A percentile compares a stretch with the other conserved stretches of the same genome.
These are phyloP conservation scores for Pyxicephalus adspersus DNA, from an alignment of 2,113 vertebrate genomes.

Conservation along the genomic window DNA sequence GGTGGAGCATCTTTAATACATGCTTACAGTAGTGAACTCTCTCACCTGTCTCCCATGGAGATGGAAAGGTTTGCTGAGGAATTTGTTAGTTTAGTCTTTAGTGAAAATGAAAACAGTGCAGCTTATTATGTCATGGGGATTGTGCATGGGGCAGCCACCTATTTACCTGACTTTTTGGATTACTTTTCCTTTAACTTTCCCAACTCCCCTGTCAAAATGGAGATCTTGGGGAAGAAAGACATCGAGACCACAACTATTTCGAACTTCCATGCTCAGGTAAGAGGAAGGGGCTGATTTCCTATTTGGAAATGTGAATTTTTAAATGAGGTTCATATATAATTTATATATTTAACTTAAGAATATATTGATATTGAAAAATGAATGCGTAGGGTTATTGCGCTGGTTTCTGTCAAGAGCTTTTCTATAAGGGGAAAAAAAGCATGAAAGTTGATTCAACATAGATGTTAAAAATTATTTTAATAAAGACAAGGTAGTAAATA, in stretches of 20 bases:
- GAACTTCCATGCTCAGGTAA: slow-evolving; percentile 97
- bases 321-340: no score
- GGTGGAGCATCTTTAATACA: slow-evolving; percentile 93
- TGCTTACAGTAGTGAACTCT: slow-evolving; percentile 91
- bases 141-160: slow-evolving; percentile 92
- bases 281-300: slow-evolving; percentile 62
- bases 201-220: slow-evolving; percentile 96
- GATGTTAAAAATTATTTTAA: neutral
- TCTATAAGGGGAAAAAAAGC: no score
- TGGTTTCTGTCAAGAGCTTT: no score
- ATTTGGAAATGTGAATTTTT: no score
- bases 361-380: no score
- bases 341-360: no score
- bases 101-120: slow-evolving; percentile 87
- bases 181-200: slow-evolving; percentile 98
- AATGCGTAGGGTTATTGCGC: no score
- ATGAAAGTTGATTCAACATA: no score
- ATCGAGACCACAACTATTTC: slow-evolving; percentile 98
- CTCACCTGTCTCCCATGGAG: slow-evolving; percentile 85
- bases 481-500: no score
- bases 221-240: slow-evolving; percentile 98
- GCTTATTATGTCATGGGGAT: slow-evolving; percentile 97
- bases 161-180: slow-evolving; percentile 96
- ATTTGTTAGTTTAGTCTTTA: slow-evolving; percentile 91
- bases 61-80: slow-evolving; percentile 94